phyloP scores from a whole-genome alignment of 1,140 invertebrate species.

The Drosophila sproati region DNA sequence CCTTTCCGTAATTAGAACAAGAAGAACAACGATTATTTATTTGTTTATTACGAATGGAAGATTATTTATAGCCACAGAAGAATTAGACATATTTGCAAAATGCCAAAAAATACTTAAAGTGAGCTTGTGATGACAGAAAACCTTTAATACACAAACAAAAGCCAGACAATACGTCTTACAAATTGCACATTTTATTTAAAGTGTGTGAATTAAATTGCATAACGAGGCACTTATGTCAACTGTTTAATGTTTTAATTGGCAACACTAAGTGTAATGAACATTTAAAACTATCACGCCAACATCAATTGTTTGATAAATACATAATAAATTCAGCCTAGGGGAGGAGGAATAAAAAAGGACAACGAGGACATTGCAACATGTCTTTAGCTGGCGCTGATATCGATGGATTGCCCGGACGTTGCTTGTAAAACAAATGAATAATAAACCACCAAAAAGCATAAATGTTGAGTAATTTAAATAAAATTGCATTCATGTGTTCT shows the following conservation, averaged over 20 bases:
- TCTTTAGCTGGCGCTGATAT: slow-evolving; percentile 20
- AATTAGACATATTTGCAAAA: too few relatives aligned
- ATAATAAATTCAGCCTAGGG: background rate
- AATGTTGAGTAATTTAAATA: slow-evolving; percentile 79
- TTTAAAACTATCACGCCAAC: slow-evolving; percentile 67
- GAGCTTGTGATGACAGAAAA: too few relatives aligned
- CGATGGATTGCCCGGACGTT: slow-evolving; percentile 8
- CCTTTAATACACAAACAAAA: too few relatives aligned
- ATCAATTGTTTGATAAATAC: slow-evolving; percentile 68
- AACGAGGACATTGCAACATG: slow-evolving; percentile 7
- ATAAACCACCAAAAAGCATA: slow-evolving; percentile 61
- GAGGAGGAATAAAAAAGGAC: slow-evolving; percentile 16
- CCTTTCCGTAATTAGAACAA: too few relatives aligned
- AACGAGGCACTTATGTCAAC: background rate
- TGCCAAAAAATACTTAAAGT: too few relatives aligned
- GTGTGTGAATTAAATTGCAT: slow-evolving; percentile 5
- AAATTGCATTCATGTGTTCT: slow-evolving; percentile 80
- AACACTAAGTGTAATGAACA: slow-evolving; percentile 63
- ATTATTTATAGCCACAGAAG: too few relatives aligned
- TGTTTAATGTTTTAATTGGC: slow-evolving; percentile 53
- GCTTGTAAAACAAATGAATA: slow-evolving; percentile 63
- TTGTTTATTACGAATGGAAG: too few relatives aligned
- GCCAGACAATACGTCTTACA: too few relatives aligned
- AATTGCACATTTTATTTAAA: background rate
- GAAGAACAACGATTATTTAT: too few relatives aligned